phyloP scores from a whole-genome alignment of 1,140 invertebrate genomes.

The Drosophila ogumai region DNA sequence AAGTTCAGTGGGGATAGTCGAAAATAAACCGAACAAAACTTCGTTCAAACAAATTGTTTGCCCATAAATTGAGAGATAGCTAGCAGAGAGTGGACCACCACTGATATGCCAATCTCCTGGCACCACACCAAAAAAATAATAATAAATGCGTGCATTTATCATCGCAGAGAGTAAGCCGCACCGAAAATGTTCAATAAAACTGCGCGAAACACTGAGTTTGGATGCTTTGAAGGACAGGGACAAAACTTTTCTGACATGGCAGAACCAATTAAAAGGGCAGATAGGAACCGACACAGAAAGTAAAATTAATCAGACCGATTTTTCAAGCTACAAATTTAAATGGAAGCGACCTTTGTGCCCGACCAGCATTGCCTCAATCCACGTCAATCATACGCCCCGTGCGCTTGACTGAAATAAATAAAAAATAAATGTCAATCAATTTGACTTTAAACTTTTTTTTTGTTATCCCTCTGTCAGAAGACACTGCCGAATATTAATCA shows the following conservation, averaged over 20 bases:
- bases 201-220: neutral
- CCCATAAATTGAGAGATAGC: slow-evolving; percentile 24
- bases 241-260: slow-evolving; percentile 17
- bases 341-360: slow-evolving; percentile 29
- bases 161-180: slow-evolving; percentile 1
- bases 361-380: slow-evolving; percentile 12
- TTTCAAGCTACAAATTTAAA: slow-evolving; percentile 49
- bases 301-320: slow-evolving; percentile 36
- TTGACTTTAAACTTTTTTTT: slow-evolving; percentile 37
- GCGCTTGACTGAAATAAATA: slow-evolving; percentile 7
- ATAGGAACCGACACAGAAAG: neutral
- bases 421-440: slow-evolving; percentile 53
- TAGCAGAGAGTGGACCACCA: slow-evolving; percentile 7
- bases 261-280: slow-evolving; percentile 24
- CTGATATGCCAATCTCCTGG: slow-evolving; percentile 13
- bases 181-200: slow-evolving; percentile 5
- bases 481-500: slow-evolving; percentile 65
- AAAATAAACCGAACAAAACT: slow-evolving; percentile 11
- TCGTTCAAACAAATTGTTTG: slow-evolving; percentile 29
- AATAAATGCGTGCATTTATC: slow-evolving; percentile 5
- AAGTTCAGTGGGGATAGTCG: slow-evolving; percentile 12
- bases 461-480: slow-evolving; percentile 9
- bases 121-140: neutral
- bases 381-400: slow-evolving; percentile 66
- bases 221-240: slow-evolving; percentile 4